Conservation (phyloP, 35 echinoderm and acorn worm genomes). For the Chiridota heheva region DNA sequence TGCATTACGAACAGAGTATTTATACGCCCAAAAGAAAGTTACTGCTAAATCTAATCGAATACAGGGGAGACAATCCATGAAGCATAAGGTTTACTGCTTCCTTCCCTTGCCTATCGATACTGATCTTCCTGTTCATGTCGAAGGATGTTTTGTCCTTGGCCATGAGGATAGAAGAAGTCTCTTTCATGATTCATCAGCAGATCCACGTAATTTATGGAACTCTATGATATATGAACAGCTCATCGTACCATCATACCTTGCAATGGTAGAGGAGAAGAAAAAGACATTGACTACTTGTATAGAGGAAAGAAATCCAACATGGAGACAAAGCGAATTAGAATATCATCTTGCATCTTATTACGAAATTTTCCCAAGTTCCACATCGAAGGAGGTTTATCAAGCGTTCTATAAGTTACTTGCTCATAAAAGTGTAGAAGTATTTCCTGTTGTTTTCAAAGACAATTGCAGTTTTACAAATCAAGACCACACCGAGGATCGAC, state of each 20-base stretch:
- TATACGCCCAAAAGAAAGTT: background rate
- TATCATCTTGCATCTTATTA: background rate
- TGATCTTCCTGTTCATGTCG: constrained; percentile 57
- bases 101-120: constrained; percentile 67
- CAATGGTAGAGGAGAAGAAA: background rate
- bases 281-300: background rate
- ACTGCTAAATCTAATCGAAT: too few species aligned
- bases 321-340: background rate
- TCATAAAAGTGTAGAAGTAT: background rate
- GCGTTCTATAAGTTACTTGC: constrained; percentile 14
- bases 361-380: too few species aligned
- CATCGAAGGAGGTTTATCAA: constrained; percentile 15
- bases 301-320: background rate
- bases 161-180: constrained; percentile 9
- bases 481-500: background rate
- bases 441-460: constrained; percentile 55
- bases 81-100: constrained; percentile 48
- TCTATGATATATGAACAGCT: constrained; percentile 19
- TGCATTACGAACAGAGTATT: background rate
- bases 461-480: too few species aligned
- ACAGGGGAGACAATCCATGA: background rate
- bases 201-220: constrained; percentile 39
- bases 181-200: constrained; percentile 6
- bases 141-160: constrained; percentile 65
- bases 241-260: constrained; percentile 48